These are phyloP conservation scores for Eustalomyia histrio DNA, from an alignment of 2,888 invertebrate genomes.

Conservation along the genomic window DNA sequence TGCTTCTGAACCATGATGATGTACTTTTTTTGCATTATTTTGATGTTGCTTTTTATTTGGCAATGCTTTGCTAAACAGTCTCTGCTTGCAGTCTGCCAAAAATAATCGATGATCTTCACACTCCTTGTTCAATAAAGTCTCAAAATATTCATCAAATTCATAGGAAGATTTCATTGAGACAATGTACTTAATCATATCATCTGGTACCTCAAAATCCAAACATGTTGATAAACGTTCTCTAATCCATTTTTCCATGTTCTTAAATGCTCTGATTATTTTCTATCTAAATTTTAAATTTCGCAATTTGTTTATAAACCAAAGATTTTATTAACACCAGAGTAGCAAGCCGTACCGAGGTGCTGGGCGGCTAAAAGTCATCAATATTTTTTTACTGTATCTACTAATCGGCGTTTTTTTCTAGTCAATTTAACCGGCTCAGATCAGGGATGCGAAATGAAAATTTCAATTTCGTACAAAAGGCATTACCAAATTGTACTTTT, in stretches of 20 bases:
- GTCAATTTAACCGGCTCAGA: too few relatives aligned
- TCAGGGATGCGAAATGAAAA: too few relatives aligned
- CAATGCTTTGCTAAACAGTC: slow-evolving; percentile 79
- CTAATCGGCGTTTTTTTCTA: too few relatives aligned
- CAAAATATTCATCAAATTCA: slow-evolving; percentile 89
- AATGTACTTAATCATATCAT: slow-evolving; percentile 86
- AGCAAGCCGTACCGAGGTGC: too few relatives aligned
- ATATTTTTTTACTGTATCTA: too few relatives aligned
- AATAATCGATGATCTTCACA: slow-evolving; percentile 85
- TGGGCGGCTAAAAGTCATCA: too few relatives aligned
- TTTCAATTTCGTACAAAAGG: too few relatives aligned
- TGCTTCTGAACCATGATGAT: slow-evolving; percentile 49
- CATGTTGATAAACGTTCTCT: slow-evolving; percentile 83
- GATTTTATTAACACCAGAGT: too few relatives aligned
- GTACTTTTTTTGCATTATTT: slow-evolving; percentile 58
- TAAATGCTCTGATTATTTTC: too few relatives aligned
- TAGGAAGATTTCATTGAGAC: slow-evolving; percentile 85
- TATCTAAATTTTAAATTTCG: not conserved
- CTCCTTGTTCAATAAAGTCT: slow-evolving; percentile 85
- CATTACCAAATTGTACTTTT: too few relatives aligned
- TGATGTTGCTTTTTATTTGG: slow-evolving; percentile 67
- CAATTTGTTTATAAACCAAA: too few relatives aligned
- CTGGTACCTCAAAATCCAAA: slow-evolving; percentile 85
- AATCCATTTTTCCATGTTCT: slow-evolving; percentile 81
- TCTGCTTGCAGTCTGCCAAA: slow-evolving; percentile 82